Conservation (phyloP, 1,140 invertebrate genomes). For the Antheraea mylitta region DNA sequence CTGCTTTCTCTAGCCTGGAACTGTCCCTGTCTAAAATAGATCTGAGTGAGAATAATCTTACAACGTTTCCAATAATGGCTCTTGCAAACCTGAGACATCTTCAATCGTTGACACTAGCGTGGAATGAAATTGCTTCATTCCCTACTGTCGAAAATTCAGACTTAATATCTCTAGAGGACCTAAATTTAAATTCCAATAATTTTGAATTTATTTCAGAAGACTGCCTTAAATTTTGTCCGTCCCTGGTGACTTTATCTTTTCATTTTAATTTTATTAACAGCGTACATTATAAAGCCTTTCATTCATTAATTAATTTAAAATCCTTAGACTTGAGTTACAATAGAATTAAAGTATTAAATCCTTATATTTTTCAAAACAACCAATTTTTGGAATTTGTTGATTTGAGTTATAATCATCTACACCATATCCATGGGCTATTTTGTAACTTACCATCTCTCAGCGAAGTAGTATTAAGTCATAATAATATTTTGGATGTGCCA, state of each 20-base stretch:
- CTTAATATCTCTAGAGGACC: slow-evolving; percentile 85
- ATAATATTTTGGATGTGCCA: slow-evolving; percentile 93
- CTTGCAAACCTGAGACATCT: slow-evolving; percentile 87
- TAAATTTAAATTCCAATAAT: slow-evolving; percentile 94
- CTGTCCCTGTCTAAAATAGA: slow-evolving; percentile 89
- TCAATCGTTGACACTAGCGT: slow-evolving; percentile 86
- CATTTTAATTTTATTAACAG: slow-evolving; percentile 91
- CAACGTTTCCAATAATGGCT: slow-evolving; percentile 88
- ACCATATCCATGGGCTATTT: slow-evolving; percentile 90
- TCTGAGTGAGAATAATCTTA: slow-evolving; percentile 91
- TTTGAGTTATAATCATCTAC: slow-evolving; percentile 93
- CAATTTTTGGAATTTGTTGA: slow-evolving; percentile 88
- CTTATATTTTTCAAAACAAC: slow-evolving; percentile 87
- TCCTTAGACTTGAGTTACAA: slow-evolving; percentile 93
- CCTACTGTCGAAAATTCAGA: slow-evolving; percentile 85
- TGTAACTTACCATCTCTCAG: slow-evolving; percentile 87
- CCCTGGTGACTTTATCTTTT: slow-evolving; percentile 88
- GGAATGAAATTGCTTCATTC: slow-evolving; percentile 86
- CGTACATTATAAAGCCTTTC: slow-evolving; percentile 89
- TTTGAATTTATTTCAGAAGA: slow-evolving; percentile 88
- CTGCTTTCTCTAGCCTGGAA: slow-evolving; percentile 92
- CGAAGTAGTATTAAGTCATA: slow-evolving; percentile 91
- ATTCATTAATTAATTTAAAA: slow-evolving; percentile 86
- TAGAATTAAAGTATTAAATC: slow-evolving; percentile 88
- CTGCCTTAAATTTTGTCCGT: slow-evolving; percentile 91